A percentile compares a stretch with the other conserved stretches of the same genome.
Conservation (phyloP, 1,140 invertebrate species). For the Drosophila santomea region DNA sequence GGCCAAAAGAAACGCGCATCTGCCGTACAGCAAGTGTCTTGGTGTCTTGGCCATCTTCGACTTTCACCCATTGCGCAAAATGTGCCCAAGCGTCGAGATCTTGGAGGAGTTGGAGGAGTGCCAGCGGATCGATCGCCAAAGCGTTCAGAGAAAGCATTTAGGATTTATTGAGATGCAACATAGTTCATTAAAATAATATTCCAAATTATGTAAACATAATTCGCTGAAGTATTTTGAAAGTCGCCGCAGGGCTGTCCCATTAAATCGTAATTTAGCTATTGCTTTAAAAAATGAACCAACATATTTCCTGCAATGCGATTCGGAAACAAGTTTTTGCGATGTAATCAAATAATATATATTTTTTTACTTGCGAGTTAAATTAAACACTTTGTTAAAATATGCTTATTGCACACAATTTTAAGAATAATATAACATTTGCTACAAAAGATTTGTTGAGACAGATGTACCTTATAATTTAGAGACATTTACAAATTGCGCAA, state of each 20-base stretch:
- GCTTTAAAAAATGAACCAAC: too few relatives aligned
- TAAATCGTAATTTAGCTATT: too few relatives aligned
- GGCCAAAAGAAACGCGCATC: constrained; percentile 33
- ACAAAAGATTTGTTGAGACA: too few relatives aligned
- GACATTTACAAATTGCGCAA: not conserved
- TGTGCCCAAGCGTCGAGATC: constrained; percentile 22
- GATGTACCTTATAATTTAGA: not conserved
- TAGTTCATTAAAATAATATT: not conserved
- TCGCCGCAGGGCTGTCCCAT: not conserved
- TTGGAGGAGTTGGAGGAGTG: constrained; percentile 5
- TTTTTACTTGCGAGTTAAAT: too few relatives aligned
- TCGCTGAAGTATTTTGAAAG: not conserved
- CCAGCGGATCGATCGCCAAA: constrained; percentile 5
- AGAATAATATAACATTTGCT: too few relatives aligned
- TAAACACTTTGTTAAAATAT: too few relatives aligned
- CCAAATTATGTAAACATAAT: not conserved
- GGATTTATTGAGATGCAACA: not conserved
- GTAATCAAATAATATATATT: too few relatives aligned
- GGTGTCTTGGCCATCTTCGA: constrained; percentile 31
- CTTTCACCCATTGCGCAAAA: constrained; percentile 65
- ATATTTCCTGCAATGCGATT: too few relatives aligned
- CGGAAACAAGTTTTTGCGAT: too few relatives aligned
- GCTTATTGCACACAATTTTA: too few relatives aligned
- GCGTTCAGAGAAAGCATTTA: constrained; percentile 20
- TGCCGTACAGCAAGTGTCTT: constrained; percentile 28